These are phyloP conservation scores for Drosophila bifasciata DNA, from an alignment of 1,140 invertebrate genomes.

Conservation along the genomic window DNA sequence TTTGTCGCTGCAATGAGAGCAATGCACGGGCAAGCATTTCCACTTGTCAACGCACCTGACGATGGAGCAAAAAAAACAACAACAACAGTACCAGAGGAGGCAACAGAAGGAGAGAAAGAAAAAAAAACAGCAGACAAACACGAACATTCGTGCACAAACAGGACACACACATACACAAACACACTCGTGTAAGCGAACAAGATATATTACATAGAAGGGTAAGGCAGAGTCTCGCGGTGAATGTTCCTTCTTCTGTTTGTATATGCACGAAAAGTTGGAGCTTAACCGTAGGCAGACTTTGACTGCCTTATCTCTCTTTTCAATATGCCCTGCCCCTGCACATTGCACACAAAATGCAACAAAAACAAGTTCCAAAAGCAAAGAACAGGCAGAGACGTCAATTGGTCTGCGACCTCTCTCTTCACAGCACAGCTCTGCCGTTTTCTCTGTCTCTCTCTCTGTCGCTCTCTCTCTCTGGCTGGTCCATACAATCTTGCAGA, in stretches of 20 bases:
- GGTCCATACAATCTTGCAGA: constrained; percentile 28
- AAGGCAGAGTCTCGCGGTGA: too few species aligned
- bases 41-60: constrained; percentile 75
- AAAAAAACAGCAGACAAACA: constrained; percentile 18
- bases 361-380: constrained; percentile 52
- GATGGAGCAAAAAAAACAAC: constrained; percentile 28
- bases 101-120: constrained; percentile 1
- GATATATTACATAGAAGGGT: too few species aligned
- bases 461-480: constrained; percentile 9
- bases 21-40: constrained; percentile 76
- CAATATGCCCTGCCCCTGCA: not conserved
- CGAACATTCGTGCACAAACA: not conserved
- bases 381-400: constrained; percentile 23
- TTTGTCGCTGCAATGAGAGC: constrained; percentile 76
- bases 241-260: too few species aligned
- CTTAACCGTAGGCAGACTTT: too few species aligned
- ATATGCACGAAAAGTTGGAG: too few species aligned
- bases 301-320: not conserved
- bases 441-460: constrained; percentile 8
- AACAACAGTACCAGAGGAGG: constrained; percentile 1
- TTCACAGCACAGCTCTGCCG: constrained; percentile 22
- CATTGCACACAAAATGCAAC: constrained; percentile 4
- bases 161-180: not conserved
- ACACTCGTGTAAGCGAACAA: constrained; percentile 8
- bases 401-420: constrained; percentile 60